A percentile compares a stretch with the other conserved stretches of the same genome.
Evolutionary conservation across 2,113 vertebrate species (phyloP).

Genomic region (Pseudolaguvia tuberculata): DNA sequence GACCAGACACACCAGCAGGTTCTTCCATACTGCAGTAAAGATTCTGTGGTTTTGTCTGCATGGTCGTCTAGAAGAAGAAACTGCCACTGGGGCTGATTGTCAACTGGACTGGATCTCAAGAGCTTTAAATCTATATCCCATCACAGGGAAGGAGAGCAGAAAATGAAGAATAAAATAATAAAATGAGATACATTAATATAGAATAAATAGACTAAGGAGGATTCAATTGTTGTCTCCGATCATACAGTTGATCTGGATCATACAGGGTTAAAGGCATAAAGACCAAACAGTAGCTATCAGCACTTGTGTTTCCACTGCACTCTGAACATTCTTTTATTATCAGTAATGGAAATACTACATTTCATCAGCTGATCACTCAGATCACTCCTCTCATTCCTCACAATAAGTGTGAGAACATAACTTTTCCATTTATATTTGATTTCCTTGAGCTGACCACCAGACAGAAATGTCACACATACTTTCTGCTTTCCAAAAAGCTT

Average conservation of each 20-base stretch:
- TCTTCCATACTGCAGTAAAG: too few species aligned
- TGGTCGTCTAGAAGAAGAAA: too few species aligned
- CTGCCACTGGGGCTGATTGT: too few species aligned
- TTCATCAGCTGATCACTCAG: conserved; percentile 40
- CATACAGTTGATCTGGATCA: not conserved
- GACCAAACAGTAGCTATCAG: conserved; percentile 1
- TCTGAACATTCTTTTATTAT: conserved; percentile 37
- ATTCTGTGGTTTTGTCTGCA: too few species aligned
- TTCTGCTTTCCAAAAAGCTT: conserved; percentile 44
- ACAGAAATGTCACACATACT: conserved; percentile 40
- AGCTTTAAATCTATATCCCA: not conserved
- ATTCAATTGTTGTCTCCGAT: not conserved
- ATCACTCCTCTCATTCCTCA: conserved; percentile 18
- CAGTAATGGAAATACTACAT: conserved; percentile 43
- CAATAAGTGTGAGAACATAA: conserved; percentile 32
- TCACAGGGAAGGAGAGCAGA: not conserved
- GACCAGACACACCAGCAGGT: too few species aligned
- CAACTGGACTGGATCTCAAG: too few species aligned
- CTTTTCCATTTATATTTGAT: conserved; percentile 51
- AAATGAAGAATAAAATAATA: conserved; percentile 6
- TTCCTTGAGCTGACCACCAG: conserved; percentile 42
- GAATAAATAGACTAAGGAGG: not conserved
- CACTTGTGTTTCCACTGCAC: conserved; percentile 9
- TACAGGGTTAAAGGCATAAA: not conserved
- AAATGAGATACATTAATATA: conserved; percentile 4